phyloP scores from a whole-genome alignment of 2,888 invertebrate species.

The Xylota segnis region DNA sequence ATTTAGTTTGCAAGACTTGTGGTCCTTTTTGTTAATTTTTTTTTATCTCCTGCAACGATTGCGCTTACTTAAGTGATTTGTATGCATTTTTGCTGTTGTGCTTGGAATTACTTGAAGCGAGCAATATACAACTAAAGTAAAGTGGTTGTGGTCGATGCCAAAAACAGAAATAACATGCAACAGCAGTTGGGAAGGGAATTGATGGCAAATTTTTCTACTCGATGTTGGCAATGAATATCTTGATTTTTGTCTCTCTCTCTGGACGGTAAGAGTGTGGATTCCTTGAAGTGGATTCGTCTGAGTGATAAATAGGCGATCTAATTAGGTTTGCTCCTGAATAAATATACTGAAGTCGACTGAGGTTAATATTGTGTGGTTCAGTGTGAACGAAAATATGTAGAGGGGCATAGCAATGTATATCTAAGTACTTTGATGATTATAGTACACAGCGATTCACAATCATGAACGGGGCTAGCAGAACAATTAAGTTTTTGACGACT shows the following conservation, averaged over 20 bases:
- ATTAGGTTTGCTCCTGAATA: neutral
- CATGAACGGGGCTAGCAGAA: too few species aligned
- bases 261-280: neutral
- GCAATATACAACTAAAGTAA: slow-evolving; percentile 10
- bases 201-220: slow-evolving; percentile 13
- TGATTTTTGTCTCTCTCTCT: slow-evolving; percentile 18
- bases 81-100: neutral
- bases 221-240: slow-evolving; percentile 27
- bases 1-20: slow-evolving; percentile 19
- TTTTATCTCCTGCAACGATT: slow-evolving; percentile 13
- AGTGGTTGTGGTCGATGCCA: slow-evolving; percentile 20
- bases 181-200: slow-evolving; percentile 9
- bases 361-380: too few species aligned
- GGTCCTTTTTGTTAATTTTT: slow-evolving; percentile 14
- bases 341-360: too few species aligned
- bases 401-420: too few species aligned
- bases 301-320: neutral
- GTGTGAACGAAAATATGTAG: too few species aligned
- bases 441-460: too few species aligned
- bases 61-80: slow-evolving; percentile 42
- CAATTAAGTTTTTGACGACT: too few species aligned
- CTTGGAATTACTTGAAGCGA: neutral
- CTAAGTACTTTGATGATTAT: too few species aligned
- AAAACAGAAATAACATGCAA: slow-evolving; percentile 10
- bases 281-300: neutral